phyloP scores from a whole-genome alignment of 2,797 vertebrate genomes.

The Neosilurus mollespiculum region DNA sequence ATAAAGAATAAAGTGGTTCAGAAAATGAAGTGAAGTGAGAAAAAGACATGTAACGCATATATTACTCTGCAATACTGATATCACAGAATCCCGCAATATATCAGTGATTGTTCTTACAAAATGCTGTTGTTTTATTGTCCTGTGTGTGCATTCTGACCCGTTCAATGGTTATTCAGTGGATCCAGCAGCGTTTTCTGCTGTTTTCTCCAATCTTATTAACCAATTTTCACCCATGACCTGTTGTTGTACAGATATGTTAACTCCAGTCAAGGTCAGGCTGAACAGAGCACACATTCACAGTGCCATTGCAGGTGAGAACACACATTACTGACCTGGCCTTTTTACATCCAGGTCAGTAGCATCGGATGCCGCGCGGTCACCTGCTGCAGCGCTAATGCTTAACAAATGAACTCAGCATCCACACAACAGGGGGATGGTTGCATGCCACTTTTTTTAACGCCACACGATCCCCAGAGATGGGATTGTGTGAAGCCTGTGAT shows the following conservation, averaged over 20 bases:
- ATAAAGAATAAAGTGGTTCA: too few relatives aligned
- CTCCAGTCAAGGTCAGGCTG: conserved; percentile 54
- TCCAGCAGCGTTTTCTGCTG: conserved; percentile 9
- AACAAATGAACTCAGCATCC: conserved; percentile 78
- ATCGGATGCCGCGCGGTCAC: conserved; percentile 53
- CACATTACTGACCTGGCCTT: conserved; percentile 67
- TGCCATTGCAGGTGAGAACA: conserved; percentile 47
- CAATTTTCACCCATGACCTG: conserved; percentile 48
- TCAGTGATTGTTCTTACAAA: not conserved
- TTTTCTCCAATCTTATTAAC: conserved; percentile 47
- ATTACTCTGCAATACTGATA: not conserved
- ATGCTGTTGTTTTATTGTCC: not conserved
- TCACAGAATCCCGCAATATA: not conserved
- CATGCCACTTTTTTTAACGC: conserved; percentile 82
- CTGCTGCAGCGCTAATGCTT: conserved; percentile 60
- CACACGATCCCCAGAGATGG: conserved; percentile 82
- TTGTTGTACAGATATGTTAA: conserved; percentile 48
- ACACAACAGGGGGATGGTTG: conserved; percentile 64
- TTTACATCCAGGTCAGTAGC: conserved; percentile 74
- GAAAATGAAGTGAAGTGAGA: too few relatives aligned
- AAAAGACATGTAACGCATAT: too few relatives aligned
- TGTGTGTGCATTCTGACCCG: not conserved
- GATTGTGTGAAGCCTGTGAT: conserved; percentile 88
- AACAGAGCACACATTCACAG: conserved; percentile 20
- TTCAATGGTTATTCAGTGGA: not conserved